Percentiles rank a stretch among this genome's conserved stretches.
These are phyloP conservation scores for Vombatus ursinus DNA, from an alignment of 2,113 vertebrate genomes.

Conservation along the genomic window DNA sequence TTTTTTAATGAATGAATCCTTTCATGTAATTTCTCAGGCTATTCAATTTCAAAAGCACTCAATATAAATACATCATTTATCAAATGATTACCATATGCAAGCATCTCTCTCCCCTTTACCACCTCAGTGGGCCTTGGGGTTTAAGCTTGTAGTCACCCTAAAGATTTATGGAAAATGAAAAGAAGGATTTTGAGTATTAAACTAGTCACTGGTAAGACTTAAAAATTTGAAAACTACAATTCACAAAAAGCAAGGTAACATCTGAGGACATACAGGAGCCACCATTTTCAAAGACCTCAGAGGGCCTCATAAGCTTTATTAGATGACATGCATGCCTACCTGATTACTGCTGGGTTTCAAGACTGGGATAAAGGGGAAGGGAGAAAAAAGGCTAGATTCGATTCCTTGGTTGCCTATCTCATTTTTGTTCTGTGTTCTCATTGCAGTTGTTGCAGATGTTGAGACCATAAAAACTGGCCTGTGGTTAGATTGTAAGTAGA, in stretches of 20 bases:
- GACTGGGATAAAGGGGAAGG: not conserved
- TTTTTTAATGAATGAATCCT: not conserved
- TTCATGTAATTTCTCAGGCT: not conserved
- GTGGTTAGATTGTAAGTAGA: not conserved
- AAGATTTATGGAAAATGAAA: not conserved
- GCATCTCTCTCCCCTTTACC: not conserved
- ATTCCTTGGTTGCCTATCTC: not conserved
- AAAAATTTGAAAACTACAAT: too few relatives aligned
- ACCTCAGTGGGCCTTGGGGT: not conserved
- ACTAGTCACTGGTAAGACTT: not conserved
- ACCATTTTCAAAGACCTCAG: not conserved
- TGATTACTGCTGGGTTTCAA: not conserved
- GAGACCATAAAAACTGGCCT: not conserved
- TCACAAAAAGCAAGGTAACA: not conserved
- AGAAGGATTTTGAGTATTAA: not conserved
- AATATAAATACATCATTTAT: not conserved
- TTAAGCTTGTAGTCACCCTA: not conserved
- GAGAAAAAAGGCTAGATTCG: too few relatives aligned
- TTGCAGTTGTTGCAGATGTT: not conserved
- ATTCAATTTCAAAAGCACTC: not conserved
- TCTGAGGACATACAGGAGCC: not conserved
- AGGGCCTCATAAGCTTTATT: not conserved
- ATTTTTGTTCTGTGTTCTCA: rapidly evolving
- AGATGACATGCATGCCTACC: not conserved
- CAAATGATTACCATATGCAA: not conserved